A percentile compares a stretch with the other conserved stretches of the same genome.
These are phyloP conservation scores for Eurois occulta DNA, from an alignment of 2,888 invertebrate species.

Conservation along the genomic window DNA sequence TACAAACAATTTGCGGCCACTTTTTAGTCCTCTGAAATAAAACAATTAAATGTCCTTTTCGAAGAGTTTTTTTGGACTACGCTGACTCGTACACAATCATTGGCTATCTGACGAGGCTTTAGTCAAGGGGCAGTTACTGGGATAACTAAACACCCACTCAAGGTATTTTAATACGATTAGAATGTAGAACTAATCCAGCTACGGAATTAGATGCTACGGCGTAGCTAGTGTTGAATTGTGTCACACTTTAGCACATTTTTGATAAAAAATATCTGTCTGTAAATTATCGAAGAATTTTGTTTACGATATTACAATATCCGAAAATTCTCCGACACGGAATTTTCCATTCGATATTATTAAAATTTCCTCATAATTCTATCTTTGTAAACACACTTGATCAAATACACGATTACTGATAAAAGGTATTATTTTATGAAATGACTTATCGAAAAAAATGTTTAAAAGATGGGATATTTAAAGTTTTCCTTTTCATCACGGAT, in stretches of 20 bases:
- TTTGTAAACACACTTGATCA: neutral
- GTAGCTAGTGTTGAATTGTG: conserved; percentile 14
- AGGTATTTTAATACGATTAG: neutral
- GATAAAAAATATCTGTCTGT: neutral
- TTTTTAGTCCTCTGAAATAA: neutral
- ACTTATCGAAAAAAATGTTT: conserved; percentile 3
- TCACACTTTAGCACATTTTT: conserved; percentile 9
- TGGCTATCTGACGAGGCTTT: neutral
- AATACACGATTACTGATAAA: conserved; percentile 5
- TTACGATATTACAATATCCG: neutral
- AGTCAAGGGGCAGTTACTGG: neutral
- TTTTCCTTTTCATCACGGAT: conserved; percentile 35
- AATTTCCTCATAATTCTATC: conserved; percentile 1
- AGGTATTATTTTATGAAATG: neutral
- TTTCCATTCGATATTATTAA: neutral
- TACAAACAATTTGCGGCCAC: neutral
- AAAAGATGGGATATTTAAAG: neutral
- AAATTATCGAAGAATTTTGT: neutral
- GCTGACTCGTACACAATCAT: neutral
- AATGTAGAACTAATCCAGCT: neutral
- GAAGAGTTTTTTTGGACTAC: neutral
- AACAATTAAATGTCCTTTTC: too few relatives aligned
- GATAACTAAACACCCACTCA: neutral
- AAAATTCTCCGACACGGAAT: neutral
- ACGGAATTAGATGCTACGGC: conserved; percentile 8